A percentile compares a stretch with the other conserved stretches of the same genome.
Evolutionary conservation across 2,888 invertebrate species (phyloP).

Genomic region (Dione vanillae): DNA sequence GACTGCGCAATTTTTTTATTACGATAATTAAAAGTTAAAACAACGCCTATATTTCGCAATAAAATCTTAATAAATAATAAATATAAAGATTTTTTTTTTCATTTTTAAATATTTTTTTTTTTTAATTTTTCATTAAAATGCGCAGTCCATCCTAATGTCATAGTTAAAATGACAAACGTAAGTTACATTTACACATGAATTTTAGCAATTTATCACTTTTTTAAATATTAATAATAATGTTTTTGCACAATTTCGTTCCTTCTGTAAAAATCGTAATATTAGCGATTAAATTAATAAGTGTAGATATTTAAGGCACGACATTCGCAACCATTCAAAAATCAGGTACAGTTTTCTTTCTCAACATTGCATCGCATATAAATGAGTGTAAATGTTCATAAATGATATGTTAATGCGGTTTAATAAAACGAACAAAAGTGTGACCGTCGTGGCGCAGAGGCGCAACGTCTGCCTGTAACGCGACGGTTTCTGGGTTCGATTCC

Average conservation of each 20-base stretch:
- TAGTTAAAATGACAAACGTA: slow-evolving; percentile 17
- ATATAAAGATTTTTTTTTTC: neutral
- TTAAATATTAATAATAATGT: neutral
- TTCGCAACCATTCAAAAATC: neutral
- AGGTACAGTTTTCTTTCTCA: slow-evolving; percentile 1
- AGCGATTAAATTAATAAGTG: neutral
- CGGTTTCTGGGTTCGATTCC: too few relatives aligned
- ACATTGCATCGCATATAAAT: neutral
- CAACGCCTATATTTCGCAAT: too few relatives aligned
- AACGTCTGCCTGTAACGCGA: too few relatives aligned
- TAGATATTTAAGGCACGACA: slow-evolving; percentile 24
- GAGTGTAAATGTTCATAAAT: neutral
- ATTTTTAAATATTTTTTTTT: neutral
- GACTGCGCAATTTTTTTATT: slow-evolving; percentile 9
- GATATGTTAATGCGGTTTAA: slow-evolving; percentile 19
- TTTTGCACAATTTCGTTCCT: neutral
- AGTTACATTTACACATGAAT: slow-evolving; percentile 24
- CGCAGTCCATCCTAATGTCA: slow-evolving; percentile 4
- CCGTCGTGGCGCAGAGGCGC: too few relatives aligned
- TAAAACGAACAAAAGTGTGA: too few relatives aligned
- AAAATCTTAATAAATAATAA: too few relatives aligned
- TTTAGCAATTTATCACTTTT: neutral
- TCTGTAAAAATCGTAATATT: neutral
- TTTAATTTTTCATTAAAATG: neutral
- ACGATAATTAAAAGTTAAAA: neutral